phyloP scores from a whole-genome alignment of 2,113 vertebrate species.

The Perca fluviatilis region DNA sequence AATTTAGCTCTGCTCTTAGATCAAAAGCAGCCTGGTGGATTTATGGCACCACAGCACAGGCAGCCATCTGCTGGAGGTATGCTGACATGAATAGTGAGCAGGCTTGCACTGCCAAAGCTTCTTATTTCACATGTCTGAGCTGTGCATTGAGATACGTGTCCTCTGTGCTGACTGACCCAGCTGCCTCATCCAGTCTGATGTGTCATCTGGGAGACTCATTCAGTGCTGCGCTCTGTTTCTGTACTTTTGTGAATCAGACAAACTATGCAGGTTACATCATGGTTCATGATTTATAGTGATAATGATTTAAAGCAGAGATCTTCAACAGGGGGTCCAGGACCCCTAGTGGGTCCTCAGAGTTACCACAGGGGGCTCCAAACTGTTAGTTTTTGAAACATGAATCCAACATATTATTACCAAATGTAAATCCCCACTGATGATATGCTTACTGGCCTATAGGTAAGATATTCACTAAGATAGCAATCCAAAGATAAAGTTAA shows the following conservation, averaged over 20 bases:
- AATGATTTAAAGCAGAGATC: too few species aligned
- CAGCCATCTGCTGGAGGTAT: conserved; percentile 66
- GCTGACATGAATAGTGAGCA: conserved; percentile 44
- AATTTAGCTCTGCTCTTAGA: conserved; percentile 65
- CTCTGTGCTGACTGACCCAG: background rate
- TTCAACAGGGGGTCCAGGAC: too few species aligned
- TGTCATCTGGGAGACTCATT: background rate
- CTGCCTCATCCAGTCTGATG: background rate
- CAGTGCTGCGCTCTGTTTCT: background rate
- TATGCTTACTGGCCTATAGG: too few species aligned
- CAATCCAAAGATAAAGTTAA: too few species aligned
- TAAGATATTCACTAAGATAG: too few species aligned
- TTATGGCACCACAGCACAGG: conserved; percentile 60
- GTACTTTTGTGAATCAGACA: background rate
- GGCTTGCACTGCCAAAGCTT: conserved; percentile 9
- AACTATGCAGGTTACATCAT: too few species aligned
- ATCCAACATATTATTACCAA: too few species aligned
- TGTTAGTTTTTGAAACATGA: too few species aligned
- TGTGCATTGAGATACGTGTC: conserved; percentile 24
- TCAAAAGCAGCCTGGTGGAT: conserved; percentile 62
- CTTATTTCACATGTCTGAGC: conserved; percentile 23
- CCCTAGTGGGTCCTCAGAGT: too few species aligned
- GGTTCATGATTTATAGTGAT: too few species aligned
- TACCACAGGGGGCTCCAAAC: too few species aligned
- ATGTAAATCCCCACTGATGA: too few species aligned